Percentiles rank a stretch among this genome's conserved stretches.
Evolutionary conservation across 1,140 invertebrate species (phyloP).

Genomic region (Drosophila ohnishii): DNA sequence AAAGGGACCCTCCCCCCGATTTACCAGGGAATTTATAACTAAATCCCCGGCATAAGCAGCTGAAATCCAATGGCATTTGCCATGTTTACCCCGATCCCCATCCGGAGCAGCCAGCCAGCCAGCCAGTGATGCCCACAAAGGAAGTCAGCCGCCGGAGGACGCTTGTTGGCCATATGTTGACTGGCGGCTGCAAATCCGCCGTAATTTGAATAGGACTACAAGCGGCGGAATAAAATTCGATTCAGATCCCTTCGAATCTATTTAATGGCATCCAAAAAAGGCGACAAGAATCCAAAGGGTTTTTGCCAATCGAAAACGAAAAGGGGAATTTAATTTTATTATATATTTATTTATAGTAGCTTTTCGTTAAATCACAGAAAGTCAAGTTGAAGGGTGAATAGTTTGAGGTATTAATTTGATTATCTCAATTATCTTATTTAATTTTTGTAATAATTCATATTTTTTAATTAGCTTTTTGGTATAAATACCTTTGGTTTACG

Average conservation of each 20-base stretch:
- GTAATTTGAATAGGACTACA: slow-evolving; percentile 81
- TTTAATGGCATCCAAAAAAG: slow-evolving; percentile 56
- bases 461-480: not conserved
- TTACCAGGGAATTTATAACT: slow-evolving; percentile 69
- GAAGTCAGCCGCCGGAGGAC: slow-evolving; percentile 21
- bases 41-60: slow-evolving; percentile 76
- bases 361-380: not conserved
- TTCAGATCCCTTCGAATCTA: slow-evolving; percentile 51
- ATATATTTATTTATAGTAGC: not conserved
- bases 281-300: slow-evolving; percentile 12
- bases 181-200: slow-evolving; percentile 67
- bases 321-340: slow-evolving; percentile 7
- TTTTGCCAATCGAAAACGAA: slow-evolving; percentile 13
- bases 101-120: not conserved
- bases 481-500: not conserved
- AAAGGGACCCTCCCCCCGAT: slow-evolving; percentile 11
- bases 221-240: slow-evolving; percentile 66
- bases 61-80: slow-evolving; percentile 69
- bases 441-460: not conserved
- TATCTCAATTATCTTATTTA: not conserved
- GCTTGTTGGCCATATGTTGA: slow-evolving; percentile 67
- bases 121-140: slow-evolving; percentile 9
- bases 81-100: slow-evolving; percentile 8
- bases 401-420: not conserved
- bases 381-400: not conserved